Percentiles rank a stretch among this genome's conserved stretches.
These are phyloP conservation scores for Xestia rhomboidea DNA, from an alignment of 2,888 invertebrate genomes.

Conservation along the genomic window DNA sequence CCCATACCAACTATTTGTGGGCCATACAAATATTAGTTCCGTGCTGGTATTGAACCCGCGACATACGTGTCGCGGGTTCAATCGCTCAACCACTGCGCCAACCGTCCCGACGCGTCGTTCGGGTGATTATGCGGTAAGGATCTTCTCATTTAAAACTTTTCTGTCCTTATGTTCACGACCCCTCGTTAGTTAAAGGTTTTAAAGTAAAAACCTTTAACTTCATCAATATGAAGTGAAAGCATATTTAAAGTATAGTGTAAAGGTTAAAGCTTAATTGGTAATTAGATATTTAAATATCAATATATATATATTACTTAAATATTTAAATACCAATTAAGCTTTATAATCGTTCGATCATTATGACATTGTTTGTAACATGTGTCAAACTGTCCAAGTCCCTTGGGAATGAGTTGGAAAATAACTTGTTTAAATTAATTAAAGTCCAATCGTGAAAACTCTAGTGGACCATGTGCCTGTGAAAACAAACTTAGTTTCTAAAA, in stretches of 20 bases:
- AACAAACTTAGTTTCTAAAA: constrained; percentile 44
- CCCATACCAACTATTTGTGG: too few species aligned
- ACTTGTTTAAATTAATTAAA: constrained; percentile 58
- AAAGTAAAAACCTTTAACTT: not conserved
- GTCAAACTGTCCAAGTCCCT: constrained; percentile 57
- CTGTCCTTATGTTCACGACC: constrained; percentile 3
- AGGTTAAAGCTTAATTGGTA: too few species aligned
- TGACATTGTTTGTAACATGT: constrained; percentile 32
- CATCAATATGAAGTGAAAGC: too few species aligned
- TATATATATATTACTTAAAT: too few species aligned
- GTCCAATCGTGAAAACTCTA: constrained; percentile 32
- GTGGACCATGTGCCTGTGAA: constrained; percentile 24
- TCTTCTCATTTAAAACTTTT: not conserved
- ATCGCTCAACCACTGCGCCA: too few species aligned
- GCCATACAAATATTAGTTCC: too few species aligned
- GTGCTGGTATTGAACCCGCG: too few species aligned
- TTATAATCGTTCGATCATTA: constrained; percentile 54
- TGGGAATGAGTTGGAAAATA: constrained; percentile 49
- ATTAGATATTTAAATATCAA: too few species aligned
- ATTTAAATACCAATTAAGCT: constrained; percentile 30
- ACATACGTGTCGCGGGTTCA: too few species aligned
- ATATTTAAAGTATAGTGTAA: too few species aligned
- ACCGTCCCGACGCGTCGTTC: too few species aligned
- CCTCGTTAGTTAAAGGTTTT: not conserved
- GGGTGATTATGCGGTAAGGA: not conserved